Conservation (phyloP, 2,888 invertebrate species). For the Athalia cordata region DNA sequence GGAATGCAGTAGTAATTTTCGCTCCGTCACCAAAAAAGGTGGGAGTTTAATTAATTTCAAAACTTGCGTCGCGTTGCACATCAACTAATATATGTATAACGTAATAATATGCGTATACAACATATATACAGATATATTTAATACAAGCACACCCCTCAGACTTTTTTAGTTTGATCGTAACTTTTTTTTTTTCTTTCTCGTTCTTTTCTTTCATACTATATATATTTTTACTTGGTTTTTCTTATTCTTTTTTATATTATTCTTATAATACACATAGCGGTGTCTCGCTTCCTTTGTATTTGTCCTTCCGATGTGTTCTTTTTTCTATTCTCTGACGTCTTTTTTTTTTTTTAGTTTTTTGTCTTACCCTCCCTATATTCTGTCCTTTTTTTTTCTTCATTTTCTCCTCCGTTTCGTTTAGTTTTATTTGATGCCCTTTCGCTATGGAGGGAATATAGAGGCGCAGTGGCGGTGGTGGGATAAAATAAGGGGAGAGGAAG, state of each 20-base stretch:
- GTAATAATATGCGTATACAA: no score
- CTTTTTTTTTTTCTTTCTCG: background rate
- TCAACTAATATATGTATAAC: background rate
- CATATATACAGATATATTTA: no score
- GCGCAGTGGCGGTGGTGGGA: slow-evolving; percentile 35
- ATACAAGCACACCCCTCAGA: background rate
- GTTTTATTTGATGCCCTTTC: slow-evolving; percentile 40
- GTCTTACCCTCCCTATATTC: background rate
- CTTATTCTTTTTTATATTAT: background rate
- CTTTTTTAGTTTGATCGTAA: slow-evolving; percentile 20
- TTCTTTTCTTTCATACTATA: background rate
- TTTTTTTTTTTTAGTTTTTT: slow-evolving; percentile 3
- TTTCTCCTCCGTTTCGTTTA: slow-evolving; percentile 35
- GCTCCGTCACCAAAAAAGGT: slow-evolving; percentile 32
- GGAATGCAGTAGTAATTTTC: slow-evolving; percentile 26
- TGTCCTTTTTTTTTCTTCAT: slow-evolving; percentile 7
- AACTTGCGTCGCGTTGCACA: slow-evolving; percentile 30
- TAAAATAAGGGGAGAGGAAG: slow-evolving; percentile 21
- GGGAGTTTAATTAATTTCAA: slow-evolving; percentile 44
- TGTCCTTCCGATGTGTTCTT: slow-evolving; percentile 14
- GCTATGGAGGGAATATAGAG: slow-evolving; percentile 29
- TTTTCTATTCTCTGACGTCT: background rate
- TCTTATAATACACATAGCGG: background rate
- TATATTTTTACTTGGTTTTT: background rate
- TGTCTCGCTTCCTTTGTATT: slow-evolving; percentile 41